Base-by-base conservation (phyloP, 2,888 invertebrate species). In the Tenthredo distinguenda region DNA sequence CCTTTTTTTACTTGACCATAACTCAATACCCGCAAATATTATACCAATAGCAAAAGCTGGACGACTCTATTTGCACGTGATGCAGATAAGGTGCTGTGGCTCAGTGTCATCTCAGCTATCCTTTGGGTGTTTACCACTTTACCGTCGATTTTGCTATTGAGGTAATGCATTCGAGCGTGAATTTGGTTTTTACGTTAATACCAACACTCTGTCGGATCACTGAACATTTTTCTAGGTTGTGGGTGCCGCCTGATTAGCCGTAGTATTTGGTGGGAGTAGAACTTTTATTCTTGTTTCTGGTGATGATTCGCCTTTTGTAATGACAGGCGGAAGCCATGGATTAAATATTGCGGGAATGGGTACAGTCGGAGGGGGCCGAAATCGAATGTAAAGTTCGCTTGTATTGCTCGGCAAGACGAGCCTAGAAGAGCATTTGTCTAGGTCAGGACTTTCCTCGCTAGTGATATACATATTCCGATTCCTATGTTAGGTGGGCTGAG, bases 231-330 rank as follows among this genome's bases (percentile, higher is more conserved):
- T 55, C 77, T 50, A 55, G 50, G 31, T 47, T 77, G 47, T 77
- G 77, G 77, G 77, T 77, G 55, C 77, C 47, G 77, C 18, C 77
- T 77, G 34, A 55, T 55, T 47, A 55, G 31, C 34, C 77, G 18
- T 55, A 31, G 55, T 34, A 77, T 77, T 34, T 55, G 26, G 7
- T 21, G n/a, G 55, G 18, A 34, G 68, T 31, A 9, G 12, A 34
- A 26, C 18, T 50, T n/a, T 77, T 55, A 12, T 77, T 77, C 77
- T 10, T 77, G 31, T 43, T 50, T 18, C 31, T 21, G 74, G 55
- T 26, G 43, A 55, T 31, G 77, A 40, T 77, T n/a, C 26, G 34
- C 6, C 10, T 55, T 34, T 40, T 15, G 9, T 43, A 2, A 74
- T 43, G 74, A 34, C 26, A 0, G 43, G 37, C 47, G 34, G 15